A percentile compares a stretch with the other conserved stretches of the same genome.
Evolutionary conservation across 2,888 invertebrate species (phyloP).

Genomic region (Acleris laterana): DNA sequence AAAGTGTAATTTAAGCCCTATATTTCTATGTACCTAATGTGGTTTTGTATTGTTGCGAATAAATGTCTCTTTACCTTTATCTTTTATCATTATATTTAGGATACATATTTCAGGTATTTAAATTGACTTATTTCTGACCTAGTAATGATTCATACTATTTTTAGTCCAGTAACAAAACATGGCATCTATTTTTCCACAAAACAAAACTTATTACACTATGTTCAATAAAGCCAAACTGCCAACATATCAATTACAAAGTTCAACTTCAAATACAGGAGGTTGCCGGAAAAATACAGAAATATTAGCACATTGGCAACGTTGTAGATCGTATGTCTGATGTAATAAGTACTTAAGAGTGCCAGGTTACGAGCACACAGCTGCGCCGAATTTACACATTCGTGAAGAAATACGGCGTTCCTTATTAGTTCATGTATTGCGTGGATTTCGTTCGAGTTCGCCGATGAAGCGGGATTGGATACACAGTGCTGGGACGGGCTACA

Average conservation of each 20-base stretch:
- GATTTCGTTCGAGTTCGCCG: conserved; percentile 39
- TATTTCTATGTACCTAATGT: no score
- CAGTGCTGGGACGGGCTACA: conserved; percentile 14
- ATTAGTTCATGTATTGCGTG: conserved; percentile 60
- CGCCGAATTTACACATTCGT: conserved; percentile 64
- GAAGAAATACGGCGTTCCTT: conserved; percentile 67
- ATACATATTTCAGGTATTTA: no score
- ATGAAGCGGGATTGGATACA: conserved; percentile 23
- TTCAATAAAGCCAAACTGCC: not conserved
- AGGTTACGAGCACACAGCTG: conserved; percentile 65
- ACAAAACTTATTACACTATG: not conserved
- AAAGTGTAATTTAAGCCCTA: no score
- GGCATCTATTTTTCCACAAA: no score
- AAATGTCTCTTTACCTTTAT: no score
- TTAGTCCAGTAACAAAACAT: no score
- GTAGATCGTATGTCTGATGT: conserved; percentile 38
- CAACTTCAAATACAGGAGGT: not conserved
- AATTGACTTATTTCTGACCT: no score
- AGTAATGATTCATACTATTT: no score
- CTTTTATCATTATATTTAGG: no score
- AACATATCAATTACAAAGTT: not conserved
- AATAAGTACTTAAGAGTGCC: conserved; percentile 43
- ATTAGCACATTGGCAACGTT: conserved; percentile 25
- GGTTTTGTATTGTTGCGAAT: no score
- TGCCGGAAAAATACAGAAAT: conserved; percentile 35